These are phyloP conservation scores for Caenorhabditis zanzibari DNA, from an alignment of 2,888 invertebrate genomes.

Conservation along the genomic window DNA sequence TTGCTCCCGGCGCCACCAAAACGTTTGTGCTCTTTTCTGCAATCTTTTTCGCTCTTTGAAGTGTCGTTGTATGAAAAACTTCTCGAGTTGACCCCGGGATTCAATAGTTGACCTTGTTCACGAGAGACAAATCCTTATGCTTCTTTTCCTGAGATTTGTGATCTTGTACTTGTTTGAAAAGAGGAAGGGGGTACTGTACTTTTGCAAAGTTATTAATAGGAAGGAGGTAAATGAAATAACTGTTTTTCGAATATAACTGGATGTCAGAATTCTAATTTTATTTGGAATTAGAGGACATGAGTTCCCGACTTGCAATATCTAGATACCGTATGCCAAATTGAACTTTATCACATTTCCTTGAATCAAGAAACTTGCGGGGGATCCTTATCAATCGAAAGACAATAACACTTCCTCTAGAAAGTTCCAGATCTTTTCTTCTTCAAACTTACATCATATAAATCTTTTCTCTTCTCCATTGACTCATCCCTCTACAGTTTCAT, in stretches of 20 bases:
- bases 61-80: conserved; percentile 16
- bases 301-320: no score
- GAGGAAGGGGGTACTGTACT: not conserved
- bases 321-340: no score
- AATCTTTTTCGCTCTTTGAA: conserved; percentile 42
- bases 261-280: not conserved
- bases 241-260: not conserved
- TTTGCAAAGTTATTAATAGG: not conserved
- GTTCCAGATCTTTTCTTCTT: not conserved
- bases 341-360: no score
- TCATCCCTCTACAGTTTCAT: conserved; percentile 14
- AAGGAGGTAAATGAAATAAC: not conserved
- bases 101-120: conserved; percentile 28
- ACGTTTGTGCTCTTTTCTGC: conserved; percentile 25
- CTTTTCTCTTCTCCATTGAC: not conserved
- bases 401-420: not conserved
- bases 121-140: not conserved
- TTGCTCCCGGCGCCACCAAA: conserved; percentile 6
- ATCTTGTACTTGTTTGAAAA: not conserved
- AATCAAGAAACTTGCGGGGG: no score
- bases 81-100: conserved; percentile 23
- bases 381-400: no score
- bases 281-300: no score
- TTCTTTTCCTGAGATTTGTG: not conserved
- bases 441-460: not conserved